Evolutionary conservation across 2,113 vertebrate genomes (phyloP).

Genomic region (Candoia aspera): DNA sequence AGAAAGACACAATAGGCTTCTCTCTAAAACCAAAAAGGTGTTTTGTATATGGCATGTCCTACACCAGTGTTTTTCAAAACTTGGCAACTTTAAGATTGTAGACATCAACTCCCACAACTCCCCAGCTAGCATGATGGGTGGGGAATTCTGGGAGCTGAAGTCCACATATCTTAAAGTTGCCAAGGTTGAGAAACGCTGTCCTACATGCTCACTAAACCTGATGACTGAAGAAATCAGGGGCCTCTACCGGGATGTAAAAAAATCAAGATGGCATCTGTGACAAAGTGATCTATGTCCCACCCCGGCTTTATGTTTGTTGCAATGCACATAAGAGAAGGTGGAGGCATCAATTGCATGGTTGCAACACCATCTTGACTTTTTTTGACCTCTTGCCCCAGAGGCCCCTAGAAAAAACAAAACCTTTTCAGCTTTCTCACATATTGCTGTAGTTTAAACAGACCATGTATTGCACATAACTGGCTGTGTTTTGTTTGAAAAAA

Average conservation of each 20-base stretch:
- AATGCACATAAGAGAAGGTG: not conserved
- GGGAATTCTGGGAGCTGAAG: not conserved
- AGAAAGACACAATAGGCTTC: not conserved
- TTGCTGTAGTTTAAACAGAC: not conserved
- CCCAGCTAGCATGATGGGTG: not conserved
- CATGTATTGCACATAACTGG: not conserved
- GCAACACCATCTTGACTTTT: not conserved
- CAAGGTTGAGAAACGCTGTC: not conserved
- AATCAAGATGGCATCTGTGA: too few species aligned
- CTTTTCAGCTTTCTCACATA: constrained; percentile 10
- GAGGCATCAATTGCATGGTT: not conserved
- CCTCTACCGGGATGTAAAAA: not conserved
- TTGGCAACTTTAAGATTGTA: not conserved
- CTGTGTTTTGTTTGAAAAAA: not conserved
- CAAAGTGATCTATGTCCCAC: not conserved
- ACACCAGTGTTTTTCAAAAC: not conserved
- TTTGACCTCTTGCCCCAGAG: not conserved
- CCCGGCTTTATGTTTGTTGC: not conserved
- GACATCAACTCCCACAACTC: not conserved
- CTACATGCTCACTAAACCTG: not conserved
- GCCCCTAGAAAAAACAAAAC: not conserved
- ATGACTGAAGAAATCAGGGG: not conserved
- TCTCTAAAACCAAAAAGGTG: not conserved
- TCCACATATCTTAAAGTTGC: not conserved
- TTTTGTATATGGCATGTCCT: not conserved